A percentile compares a stretch with the other conserved stretches of the same genome.
These are phyloP conservation scores for Dynastes grantii DNA, from an alignment of 2,888 invertebrate species.

Conservation along the genomic window DNA sequence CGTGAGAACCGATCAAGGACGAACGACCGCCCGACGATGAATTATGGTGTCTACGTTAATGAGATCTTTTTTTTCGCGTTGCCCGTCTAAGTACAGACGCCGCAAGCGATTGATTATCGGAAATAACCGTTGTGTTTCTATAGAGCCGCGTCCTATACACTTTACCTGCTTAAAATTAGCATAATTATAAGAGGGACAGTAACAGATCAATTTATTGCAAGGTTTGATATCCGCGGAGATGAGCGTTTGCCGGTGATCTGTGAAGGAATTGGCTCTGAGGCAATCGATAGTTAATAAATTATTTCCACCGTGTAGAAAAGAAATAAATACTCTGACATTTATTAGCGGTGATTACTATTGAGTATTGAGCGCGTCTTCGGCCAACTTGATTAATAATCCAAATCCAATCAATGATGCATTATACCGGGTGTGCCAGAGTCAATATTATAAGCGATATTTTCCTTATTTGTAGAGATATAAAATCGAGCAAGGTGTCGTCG, in stretches of 20 bases:
- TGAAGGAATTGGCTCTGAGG: constrained; percentile 1
- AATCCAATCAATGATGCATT: background rate
- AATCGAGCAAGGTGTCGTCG: too few species aligned
- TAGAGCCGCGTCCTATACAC: background rate
- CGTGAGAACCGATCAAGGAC: background rate
- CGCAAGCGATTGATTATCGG: constrained; percentile 10
- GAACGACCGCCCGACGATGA: background rate
- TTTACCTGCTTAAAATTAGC: constrained; percentile 1
- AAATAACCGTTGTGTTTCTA: constrained; percentile 11
- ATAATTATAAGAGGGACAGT: constrained; percentile 33
- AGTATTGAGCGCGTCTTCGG: background rate
- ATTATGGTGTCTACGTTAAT: constrained; percentile 26
- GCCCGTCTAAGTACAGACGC: constrained; percentile 12
- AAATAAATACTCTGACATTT: constrained; percentile 6
- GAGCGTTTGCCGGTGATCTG: background rate
- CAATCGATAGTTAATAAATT: constrained; percentile 33
- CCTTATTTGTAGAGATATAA: too few species aligned
- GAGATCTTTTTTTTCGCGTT: constrained; percentile 14
- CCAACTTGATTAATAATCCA: background rate
- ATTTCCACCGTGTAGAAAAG: constrained; percentile 7
- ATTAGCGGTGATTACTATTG: constrained; percentile 4
- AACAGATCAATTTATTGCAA: constrained; percentile 24
- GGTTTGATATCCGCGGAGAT: background rate
- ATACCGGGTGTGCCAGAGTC: too few species aligned
- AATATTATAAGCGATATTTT: too few species aligned